These are phyloP conservation scores for Germaria angustata DNA, from an alignment of 2,888 invertebrate genomes.

Conservation along the genomic window DNA sequence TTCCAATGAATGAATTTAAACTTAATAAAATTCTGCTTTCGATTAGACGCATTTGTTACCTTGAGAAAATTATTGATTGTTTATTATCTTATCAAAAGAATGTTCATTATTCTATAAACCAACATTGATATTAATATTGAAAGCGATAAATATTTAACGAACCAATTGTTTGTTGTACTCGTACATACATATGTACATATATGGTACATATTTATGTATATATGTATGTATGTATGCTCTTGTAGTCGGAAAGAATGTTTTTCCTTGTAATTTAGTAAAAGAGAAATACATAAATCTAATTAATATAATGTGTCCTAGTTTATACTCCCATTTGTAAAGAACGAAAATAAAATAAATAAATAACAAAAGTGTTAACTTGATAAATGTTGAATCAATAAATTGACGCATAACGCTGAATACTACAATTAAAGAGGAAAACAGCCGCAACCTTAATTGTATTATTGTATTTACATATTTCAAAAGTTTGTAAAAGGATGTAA, in stretches of 20 bases:
- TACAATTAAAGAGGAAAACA: neutral
- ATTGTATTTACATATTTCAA: neutral
- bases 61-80: slow-evolving; percentile 58
- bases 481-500: neutral
- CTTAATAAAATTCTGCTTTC: slow-evolving; percentile 5
- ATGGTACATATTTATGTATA: no score
- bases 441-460: neutral
- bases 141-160: slow-evolving; percentile 41
- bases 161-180: slow-evolving; percentile 38
- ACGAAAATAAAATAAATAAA: slow-evolving; percentile 17
- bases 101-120: slow-evolving; percentile 41
- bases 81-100: slow-evolving; percentile 57
- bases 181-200: no score
- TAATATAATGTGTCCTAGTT: slow-evolving; percentile 41
- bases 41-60: slow-evolving; percentile 30
- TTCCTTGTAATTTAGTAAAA: slow-evolving; percentile 25
- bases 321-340: neutral
- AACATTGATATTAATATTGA: slow-evolving; percentile 13
- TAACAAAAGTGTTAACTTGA: slow-evolving; percentile 55
- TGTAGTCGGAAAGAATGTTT: neutral
- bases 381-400: slow-evolving; percentile 60
- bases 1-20: slow-evolving; percentile 11
- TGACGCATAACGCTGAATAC: slow-evolving; percentile 5
- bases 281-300: neutral
- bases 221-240: no score